phyloP scores from a whole-genome alignment of 2,113 vertebrate species.

The Lophochroa leadbeateri region DNA sequence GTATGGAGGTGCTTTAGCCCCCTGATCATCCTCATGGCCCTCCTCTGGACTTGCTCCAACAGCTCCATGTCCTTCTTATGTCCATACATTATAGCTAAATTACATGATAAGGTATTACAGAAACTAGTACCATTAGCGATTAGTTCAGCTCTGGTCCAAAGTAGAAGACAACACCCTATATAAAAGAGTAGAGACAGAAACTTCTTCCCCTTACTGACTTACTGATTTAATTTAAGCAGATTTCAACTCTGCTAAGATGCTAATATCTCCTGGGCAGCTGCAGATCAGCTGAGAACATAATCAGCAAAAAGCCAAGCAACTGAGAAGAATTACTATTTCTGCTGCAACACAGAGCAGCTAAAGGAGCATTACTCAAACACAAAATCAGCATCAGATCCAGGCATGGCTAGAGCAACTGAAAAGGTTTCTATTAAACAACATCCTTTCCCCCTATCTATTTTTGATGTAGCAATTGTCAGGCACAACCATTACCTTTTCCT shows the following conservation, averaged over 20 bases:
- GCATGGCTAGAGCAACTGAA: background rate
- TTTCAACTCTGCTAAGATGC: background rate
- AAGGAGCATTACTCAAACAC: background rate
- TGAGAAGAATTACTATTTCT: background rate
- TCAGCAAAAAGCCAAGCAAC: background rate
- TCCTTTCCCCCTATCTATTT: background rate
- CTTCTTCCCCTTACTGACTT: background rate
- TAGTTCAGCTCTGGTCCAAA: background rate
- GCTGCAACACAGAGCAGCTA: background rate
- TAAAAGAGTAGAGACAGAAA: background rate
- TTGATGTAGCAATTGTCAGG: background rate
- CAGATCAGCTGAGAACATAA: background rate
- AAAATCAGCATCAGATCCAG: background rate
- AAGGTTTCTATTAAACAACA: background rate
- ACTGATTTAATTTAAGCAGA: background rate
- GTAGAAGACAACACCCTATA: background rate
- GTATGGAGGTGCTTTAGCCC: background rate
- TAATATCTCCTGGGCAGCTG: background rate
- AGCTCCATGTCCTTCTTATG: background rate
- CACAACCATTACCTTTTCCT: no score
- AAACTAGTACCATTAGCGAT: background rate
- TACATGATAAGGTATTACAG: background rate
- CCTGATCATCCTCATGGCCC: background rate
- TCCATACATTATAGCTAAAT: background rate
- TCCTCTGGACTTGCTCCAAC: background rate